Evolutionary conservation across 2,113 vertebrate species (phyloP), one percentile per base, ranked within the genome.

Genomic region (Microtus montanus): DNA sequence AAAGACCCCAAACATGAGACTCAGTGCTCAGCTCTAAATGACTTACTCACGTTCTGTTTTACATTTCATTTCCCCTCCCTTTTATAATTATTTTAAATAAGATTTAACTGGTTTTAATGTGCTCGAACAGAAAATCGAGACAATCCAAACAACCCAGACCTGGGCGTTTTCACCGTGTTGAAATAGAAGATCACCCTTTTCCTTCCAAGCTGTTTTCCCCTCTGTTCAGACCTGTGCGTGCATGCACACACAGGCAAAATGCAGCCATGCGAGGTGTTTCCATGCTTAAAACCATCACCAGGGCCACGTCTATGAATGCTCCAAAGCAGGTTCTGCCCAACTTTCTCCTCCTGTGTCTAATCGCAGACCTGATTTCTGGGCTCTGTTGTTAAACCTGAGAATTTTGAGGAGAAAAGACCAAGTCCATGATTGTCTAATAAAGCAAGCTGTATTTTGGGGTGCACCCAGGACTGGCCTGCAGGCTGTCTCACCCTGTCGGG

Each of bases 81-180:
- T 89, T 77, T 41, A 14, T 77, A 93, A 93, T 85, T 47, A 71
- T 80, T 95, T 89, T 35, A 30, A 94, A 24, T 80, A 87, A 79
- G 14, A 47, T 77, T 87, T 83, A 63, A 87, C 78, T 88, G 5
- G 66, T 88, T 91, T 97, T 92, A 54, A n/a, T 38, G 5, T 52
- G 30, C 35, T 78, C 52, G 35, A 78, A 41, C 12, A 88, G 68
- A 94, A 89, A 74, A 87, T 11, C 2, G 38, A 79, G 77, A 94
- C 82, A 83, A 94, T 88, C 71, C 79, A 38, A 83, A 78, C 38
- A 86, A 77, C 5, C 92, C 35, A 82, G 24, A 75, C 22, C 22
- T 78, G 10, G 78, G 30, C 5, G 61, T 35, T 28, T 44, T 58
- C 8, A 92, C 26, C n/a, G 41, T 26, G 54, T 58, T 26, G 28